Base-by-base conservation (phyloP, 2,797 vertebrate species). In the Aratinga solstitialis region DNA sequence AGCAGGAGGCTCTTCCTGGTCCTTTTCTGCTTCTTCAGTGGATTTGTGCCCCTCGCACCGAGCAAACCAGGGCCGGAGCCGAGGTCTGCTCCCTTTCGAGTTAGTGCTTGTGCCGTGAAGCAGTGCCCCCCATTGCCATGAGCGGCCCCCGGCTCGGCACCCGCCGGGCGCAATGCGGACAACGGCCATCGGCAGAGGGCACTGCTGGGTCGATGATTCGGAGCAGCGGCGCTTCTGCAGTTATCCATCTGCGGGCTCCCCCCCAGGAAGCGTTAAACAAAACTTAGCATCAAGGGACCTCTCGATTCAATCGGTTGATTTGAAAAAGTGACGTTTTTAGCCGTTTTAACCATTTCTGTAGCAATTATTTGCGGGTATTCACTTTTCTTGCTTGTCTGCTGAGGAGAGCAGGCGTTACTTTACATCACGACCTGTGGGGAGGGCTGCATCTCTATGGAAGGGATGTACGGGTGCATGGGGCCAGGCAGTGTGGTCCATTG, bases 101-200 rank as follows among this genome's bases (percentile, higher is more conserved):
- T 0, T 8, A 8, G 29, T 0, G 1, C 18, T 5, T 1, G 62
- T n/a, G 69, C 43, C 74, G 0, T 0, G 2, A 3, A 4, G n/a
- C 0, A 2, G 14, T 8, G 79, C 29, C 24, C 3, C 75, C 76
- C 12, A 1, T 7, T 10, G 2, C 40, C 34, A 1, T 1, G 0
- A 11, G 5, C 0, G 27, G 24, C 5, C 7, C 22, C 24, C 14
- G 2, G 66, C 32, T 58, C 22, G 2, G 66, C 5, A 0, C 34
- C 47, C 11, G 1, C 24, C 5, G 53, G 45, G 38, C 3, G 42
- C 75, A 9, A 0, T 2, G 38, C 4, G 1, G 38, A 29, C 3
- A 3, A 1, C 6, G 56, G 73, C 74, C 36, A 77, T 74, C 86
- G 7, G 94, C 91, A 89, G 93, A 90, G 91, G 89, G 94, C 81